Percentiles rank a stretch among this genome's conserved stretches.
Conservation (phyloP, 1,140 invertebrate genomes). For the Hypothenemus hampei region DNA sequence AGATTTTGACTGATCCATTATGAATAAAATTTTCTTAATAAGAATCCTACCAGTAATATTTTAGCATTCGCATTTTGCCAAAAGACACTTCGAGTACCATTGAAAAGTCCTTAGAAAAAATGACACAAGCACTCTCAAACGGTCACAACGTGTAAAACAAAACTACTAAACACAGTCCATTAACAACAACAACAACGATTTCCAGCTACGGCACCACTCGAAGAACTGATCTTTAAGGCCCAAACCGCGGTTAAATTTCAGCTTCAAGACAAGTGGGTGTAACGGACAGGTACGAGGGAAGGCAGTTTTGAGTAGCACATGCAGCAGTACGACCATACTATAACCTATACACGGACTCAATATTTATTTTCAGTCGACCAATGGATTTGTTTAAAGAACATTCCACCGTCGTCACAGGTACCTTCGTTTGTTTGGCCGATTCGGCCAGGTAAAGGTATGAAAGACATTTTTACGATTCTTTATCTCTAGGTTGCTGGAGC, state of each 20-base stretch:
- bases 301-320: conserved; percentile 32
- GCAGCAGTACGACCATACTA: neutral
- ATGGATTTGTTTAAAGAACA: conserved; percentile 32
- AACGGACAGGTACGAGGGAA: conserved; percentile 37
- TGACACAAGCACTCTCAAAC: neutral
- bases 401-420: conserved; percentile 32
- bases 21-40: no score
- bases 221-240: conserved; percentile 19
- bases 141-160: conserved; percentile 10
- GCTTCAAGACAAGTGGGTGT: conserved; percentile 39
- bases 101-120: neutral
- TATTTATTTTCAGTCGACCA: conserved; percentile 35
- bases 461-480: conserved; percentile 23
- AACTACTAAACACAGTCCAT: conserved; percentile 13
- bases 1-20: no score
- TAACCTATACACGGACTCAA: conserved; percentile 21
- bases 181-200: conserved; percentile 2
- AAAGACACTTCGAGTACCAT: conserved; percentile 19
- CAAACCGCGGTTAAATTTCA: conserved; percentile 14
- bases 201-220: conserved; percentile 5
- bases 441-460: conserved; percentile 29
- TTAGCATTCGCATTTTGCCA: conserved; percentile 41
- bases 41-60: conserved; percentile 46
- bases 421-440: conserved; percentile 26
- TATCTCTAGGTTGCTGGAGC: conserved; percentile 30